Evolutionary conservation across 1,140 invertebrate genomes (phyloP).

Genomic region (Drosophila sucinea): DNA sequence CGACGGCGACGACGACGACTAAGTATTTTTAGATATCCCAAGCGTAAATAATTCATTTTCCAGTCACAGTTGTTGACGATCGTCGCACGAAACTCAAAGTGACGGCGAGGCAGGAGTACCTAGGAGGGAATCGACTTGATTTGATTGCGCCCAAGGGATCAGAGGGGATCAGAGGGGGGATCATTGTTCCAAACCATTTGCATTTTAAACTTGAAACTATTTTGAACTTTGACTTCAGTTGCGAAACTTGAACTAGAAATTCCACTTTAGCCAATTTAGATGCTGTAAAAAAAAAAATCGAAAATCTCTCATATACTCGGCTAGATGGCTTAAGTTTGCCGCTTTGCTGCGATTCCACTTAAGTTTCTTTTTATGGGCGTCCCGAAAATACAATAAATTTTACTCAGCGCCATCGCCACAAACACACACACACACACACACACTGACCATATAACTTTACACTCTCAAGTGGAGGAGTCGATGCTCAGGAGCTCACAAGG

Average conservation of each 20-base stretch:
- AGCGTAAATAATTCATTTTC: conserved; percentile 81
- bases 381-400: conserved; percentile 75
- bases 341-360: conserved; percentile 59
- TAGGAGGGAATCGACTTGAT: conserved; percentile 15
- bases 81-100: conserved; percentile 46
- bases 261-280: conserved; percentile 57
- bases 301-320: conserved; percentile 10
- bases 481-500: background rate
- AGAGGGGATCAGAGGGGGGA: conserved; percentile 17
- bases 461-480: conserved; percentile 49
- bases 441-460: conserved; percentile 12
- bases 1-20: conserved; percentile 21
- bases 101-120: conserved; percentile 33
- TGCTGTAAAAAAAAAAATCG: conserved; percentile 29
- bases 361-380: conserved; percentile 75
- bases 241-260: conserved; percentile 66
- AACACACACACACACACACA: background rate
- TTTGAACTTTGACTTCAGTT: conserved; percentile 67
- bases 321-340: conserved; percentile 42
- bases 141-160: conserved; percentile 53
- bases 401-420: conserved; percentile 61
- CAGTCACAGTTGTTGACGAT: conserved; percentile 79
- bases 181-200: conserved; percentile 49
- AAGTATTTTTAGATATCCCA: conserved; percentile 66
- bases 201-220: conserved; percentile 73